A percentile compares a stretch with the other conserved stretches of the same genome.
Evolutionary conservation across 2,888 invertebrate species (phyloP).

Genomic region (Aelia acuminata): DNA sequence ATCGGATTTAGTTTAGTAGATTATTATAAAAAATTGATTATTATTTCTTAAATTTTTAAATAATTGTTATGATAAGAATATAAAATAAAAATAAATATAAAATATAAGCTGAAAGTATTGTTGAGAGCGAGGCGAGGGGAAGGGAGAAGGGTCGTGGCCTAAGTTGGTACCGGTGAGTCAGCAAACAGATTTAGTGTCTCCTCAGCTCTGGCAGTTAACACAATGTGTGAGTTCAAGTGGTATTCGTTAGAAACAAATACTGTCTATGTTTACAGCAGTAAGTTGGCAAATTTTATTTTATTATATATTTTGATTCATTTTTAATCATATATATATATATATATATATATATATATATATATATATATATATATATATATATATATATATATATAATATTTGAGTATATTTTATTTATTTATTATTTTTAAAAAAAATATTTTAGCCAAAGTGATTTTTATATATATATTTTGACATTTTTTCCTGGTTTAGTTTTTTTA

Average conservation of each 20-base stretch:
- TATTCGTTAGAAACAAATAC: constrained; percentile 62
- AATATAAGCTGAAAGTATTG: neutral
- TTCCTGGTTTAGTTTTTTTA: neutral
- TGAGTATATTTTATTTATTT: neutral
- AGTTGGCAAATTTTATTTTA: constrained; percentile 46
- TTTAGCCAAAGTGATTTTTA: constrained; percentile 33
- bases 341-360: neutral
- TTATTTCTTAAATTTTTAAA: neutral
- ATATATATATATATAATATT: neutral
- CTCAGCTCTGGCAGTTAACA: constrained; percentile 52
- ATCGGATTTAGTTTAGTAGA: neutral
- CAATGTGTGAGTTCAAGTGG: constrained; percentile 64
- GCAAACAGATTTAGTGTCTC: constrained; percentile 58
- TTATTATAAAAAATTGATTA: neutral
- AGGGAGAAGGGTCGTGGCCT: constrained; percentile 53
- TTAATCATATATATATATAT: neutral
- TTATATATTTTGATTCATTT: constrained; percentile 17
- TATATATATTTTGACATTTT: neutral
- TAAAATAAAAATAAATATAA: neutral
- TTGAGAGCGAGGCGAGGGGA: constrained; percentile 32
- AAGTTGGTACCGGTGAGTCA: constrained; percentile 61
- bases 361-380: neutral
- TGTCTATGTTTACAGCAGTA: constrained; percentile 61
- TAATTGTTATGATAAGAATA: neutral
- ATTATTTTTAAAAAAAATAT: no score